These are phyloP conservation scores for Lordiphosa collinella DNA, from an alignment of 1,140 invertebrate genomes.

Conservation along the genomic window DNA sequence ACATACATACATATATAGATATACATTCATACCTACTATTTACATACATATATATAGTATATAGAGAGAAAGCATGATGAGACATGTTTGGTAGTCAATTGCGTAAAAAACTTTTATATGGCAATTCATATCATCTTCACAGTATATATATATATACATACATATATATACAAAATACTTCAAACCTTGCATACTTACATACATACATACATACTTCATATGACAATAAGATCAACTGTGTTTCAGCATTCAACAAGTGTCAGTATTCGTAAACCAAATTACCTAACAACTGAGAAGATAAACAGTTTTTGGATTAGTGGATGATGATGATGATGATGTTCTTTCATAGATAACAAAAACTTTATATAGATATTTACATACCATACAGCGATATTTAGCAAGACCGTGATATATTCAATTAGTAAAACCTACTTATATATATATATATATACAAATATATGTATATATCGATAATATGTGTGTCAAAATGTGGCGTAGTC, in stretches of 20 bases:
- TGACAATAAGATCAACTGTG: conserved; percentile 79
- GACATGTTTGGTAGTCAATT: conserved; percentile 74
- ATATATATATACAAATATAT: conserved; percentile 70
- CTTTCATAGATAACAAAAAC: conserved; percentile 39
- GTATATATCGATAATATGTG: conserved; percentile 50
- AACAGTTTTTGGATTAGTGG: conserved; percentile 54
- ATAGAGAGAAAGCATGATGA: conserved; percentile 55
- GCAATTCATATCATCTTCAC: conserved; percentile 58
- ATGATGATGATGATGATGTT: conserved; percentile 54
- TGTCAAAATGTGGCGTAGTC: conserved; percentile 45
- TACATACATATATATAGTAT: conserved; percentile 25
- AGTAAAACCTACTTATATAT: conserved; percentile 53
- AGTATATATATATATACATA: conserved; percentile 30
- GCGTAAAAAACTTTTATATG: conserved; percentile 38
- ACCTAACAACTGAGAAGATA: conserved; percentile 47
- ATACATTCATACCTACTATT: conserved; percentile 31
- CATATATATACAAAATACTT: conserved; percentile 18
- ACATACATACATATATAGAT: conserved; percentile 36
- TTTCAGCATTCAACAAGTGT: conserved; percentile 71
- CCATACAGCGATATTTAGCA: conserved; percentile 72
- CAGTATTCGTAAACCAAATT: conserved; percentile 77
- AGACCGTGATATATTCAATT: conserved; percentile 77
- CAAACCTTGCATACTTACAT: conserved; percentile 32
- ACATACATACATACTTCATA: conserved; percentile 60
- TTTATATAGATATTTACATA: conserved; percentile 73